These are phyloP conservation scores for Siderastrea siderea DNA, from an alignment of 92 coral and sea anemone genomes.

Conservation along the genomic window DNA sequence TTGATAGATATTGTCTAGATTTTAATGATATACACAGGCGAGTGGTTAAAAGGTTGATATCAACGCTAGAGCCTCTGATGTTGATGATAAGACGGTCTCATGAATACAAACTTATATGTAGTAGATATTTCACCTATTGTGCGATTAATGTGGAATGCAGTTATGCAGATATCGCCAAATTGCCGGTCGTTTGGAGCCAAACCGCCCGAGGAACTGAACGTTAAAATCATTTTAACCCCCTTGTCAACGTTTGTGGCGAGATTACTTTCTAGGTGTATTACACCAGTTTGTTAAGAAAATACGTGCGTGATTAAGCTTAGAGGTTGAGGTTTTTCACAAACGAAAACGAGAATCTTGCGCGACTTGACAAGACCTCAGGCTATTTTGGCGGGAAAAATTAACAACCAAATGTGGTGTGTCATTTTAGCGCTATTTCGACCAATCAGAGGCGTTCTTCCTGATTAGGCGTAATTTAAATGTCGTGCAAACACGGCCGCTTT, in stretches of 20 bases:
- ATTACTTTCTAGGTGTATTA: not conserved
- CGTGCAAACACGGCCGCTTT: not conserved
- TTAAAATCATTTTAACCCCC: too few relatives aligned
- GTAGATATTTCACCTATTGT: too few relatives aligned
- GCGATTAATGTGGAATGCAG: too few relatives aligned
- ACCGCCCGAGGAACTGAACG: too few relatives aligned
- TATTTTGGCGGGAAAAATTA: slow-evolving; percentile 10
- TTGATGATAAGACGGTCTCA: too few relatives aligned
- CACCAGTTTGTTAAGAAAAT: not conserved
- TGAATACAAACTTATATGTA: too few relatives aligned
- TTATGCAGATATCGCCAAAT: not conserved
- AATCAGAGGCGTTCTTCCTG: not conserved
- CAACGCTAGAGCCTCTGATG: too few relatives aligned
- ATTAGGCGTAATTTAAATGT: not conserved
- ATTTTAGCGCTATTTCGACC: not conserved
- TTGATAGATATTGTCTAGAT: not conserved
- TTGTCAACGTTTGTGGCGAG: not conserved
- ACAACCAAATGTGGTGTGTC: not conserved
- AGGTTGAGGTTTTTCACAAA: not conserved
- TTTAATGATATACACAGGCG: not conserved
- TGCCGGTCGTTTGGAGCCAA: not conserved
- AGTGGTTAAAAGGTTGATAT: too few relatives aligned
- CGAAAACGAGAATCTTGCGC: not conserved
- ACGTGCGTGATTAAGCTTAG: not conserved
- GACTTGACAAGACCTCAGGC: not conserved